phyloP scores from a whole-genome alignment of 2,797 vertebrate genomes.

The Chaetophractus vellerosus region DNA sequence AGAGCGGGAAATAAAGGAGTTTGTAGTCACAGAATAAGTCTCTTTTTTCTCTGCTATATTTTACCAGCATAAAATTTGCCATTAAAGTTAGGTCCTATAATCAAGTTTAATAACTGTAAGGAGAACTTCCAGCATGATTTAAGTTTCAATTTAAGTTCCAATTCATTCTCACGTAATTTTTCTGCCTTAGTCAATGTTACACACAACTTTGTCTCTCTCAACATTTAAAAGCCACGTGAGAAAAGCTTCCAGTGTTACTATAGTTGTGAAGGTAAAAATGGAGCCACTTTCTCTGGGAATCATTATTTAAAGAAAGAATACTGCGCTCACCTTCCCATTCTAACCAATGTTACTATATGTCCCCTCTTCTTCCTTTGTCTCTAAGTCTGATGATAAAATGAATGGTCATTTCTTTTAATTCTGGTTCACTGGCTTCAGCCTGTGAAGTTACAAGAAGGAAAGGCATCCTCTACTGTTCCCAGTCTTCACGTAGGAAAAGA shows the following conservation, averaged over 20 bases:
- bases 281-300: neutral
- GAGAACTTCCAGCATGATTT: constrained; percentile 12
- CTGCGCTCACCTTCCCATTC: constrained; percentile 22
- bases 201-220: constrained; percentile 28
- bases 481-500: neutral
- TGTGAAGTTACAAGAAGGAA: neutral
- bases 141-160: constrained; percentile 63
- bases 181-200: constrained; percentile 51
- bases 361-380: neutral
- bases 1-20: constrained; percentile 33
- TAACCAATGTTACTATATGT: neutral
- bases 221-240: constrained; percentile 38
- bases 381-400: constrained; percentile 11
- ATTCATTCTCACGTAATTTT: constrained; percentile 47
- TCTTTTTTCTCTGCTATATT: neutral
- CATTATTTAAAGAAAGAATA: constrained; percentile 15
- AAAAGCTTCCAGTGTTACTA: constrained; percentile 10
- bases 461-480: neutral
- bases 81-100: constrained; percentile 18
- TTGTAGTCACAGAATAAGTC: neutral
- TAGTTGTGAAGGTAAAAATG: neutral
- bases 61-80: constrained; percentile 31
- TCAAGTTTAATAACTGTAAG: constrained; percentile 33
- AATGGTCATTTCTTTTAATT: constrained; percentile 25
- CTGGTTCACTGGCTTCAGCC: neutral